phyloP scores from a whole-genome alignment of 2,888 invertebrate species.

The Hanleya hanleyi region DNA sequence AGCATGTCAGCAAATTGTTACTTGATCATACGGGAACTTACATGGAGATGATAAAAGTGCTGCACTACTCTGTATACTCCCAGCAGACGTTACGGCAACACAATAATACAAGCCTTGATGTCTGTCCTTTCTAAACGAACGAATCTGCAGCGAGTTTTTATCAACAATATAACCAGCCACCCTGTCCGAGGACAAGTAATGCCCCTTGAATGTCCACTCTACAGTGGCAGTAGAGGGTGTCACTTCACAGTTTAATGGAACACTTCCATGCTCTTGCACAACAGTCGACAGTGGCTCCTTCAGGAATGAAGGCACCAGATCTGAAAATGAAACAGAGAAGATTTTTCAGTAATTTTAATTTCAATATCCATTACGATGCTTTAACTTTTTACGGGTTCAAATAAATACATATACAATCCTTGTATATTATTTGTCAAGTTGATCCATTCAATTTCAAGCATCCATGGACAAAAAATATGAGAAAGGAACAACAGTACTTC shows the following conservation, averaged over 20 bases:
- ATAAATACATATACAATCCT: too few relatives aligned
- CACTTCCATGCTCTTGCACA: neutral
- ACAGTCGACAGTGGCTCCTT: constrained; percentile 19
- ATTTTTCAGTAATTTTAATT: neutral
- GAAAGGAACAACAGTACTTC: too few relatives aligned
- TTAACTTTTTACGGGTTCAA: too few relatives aligned
- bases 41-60: neutral
- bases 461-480: neutral
- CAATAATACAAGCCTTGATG: constrained; percentile 16
- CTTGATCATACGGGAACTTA: too few relatives aligned
- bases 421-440: too few relatives aligned
- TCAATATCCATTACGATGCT: too few relatives aligned
- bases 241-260: constrained; percentile 22
- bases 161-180: neutral
- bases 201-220: constrained; percentile 22
- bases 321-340: constrained; percentile 9
- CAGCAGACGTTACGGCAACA: constrained; percentile 2
- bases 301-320: constrained; percentile 23
- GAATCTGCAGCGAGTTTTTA: neutral
- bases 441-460: too few relatives aligned
- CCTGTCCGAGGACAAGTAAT: neutral
- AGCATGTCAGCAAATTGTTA: too few relatives aligned
- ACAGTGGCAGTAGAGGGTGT: constrained; percentile 18
- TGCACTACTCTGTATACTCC: neutral
- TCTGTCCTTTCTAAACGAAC: neutral